phyloP scores from a whole-genome alignment of 2,113 vertebrate species.

The Macaca fascicularis region T2T-MFA8v1.1 NC_088379.1:57562501-57563000 shows the following conservation, averaged over 20 bases:
- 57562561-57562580: too few species aligned
- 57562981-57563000: not conserved
- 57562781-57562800: not conserved
- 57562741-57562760: slow-evolving; percentile 20
- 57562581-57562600: too few species aligned
- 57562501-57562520: too few species aligned
- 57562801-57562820: slow-evolving; percentile 18
- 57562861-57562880: not conserved
- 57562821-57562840: not conserved
- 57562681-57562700: not conserved
- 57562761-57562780: not conserved
- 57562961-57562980: not conserved
- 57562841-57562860: not conserved
- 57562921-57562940: not conserved
- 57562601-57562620: too few species aligned
- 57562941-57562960: not conserved
- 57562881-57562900: not conserved
- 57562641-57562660: not conserved
- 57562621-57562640: too few species aligned
- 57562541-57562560: too few species aligned
- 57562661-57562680: not conserved
- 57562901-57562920: not conserved
- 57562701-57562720: not conserved
- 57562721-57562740: slow-evolving; percentile 11
- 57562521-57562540: too few species aligned